Evolutionary conservation across 2,888 invertebrate species (phyloP), one percentile per base, ranked within the genome.

Genomic region (Cacoxenus indagator): DNA sequence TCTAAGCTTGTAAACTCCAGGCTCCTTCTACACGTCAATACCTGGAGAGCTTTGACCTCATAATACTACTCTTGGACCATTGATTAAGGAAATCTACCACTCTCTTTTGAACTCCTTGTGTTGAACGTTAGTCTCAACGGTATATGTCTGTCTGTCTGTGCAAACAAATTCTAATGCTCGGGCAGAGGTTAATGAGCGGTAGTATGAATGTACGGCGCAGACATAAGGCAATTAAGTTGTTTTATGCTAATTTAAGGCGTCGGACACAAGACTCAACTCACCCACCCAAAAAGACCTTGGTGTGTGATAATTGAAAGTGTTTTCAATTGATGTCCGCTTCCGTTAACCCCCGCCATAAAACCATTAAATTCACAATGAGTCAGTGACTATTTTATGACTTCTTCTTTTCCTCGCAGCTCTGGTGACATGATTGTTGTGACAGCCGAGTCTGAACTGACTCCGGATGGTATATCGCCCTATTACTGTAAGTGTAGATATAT

Each of bases 351-450:
- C n/a, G n/a, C n/a, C n/a, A n/a, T n/a, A 14, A 59, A 29, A 57
- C 14, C 24, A 55, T 59, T 59, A 17, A n/a, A 31, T 59, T 27
- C 5, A 9, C 26, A 45, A 61, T 61, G 61, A 61, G 22, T 61
- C 61, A 61, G 37, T 24, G 17, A 3, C 43, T 19, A 61, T 61
- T 61, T 43, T 17, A 17, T 45, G 4, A 43, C 43, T 43, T 57
- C 24, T 57, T 26, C 14, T n/a, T n/a, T n/a, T n/a, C 29, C n/a
- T 29, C 90, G 72, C 82, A 93, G 93, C 83, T 91, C 91, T 84
- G 93, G 93, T 14, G 92, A 93, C 82, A 90, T 91, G 70, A 90
- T 93, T 71, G 91, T 92, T 68, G 91, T 93, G 48, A 90, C 90
- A 55, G 88, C 91, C 1, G 90, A 92, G 79, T 90, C 92, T 6